Evolutionary conservation across 2,888 invertebrate species (phyloP).

Genomic region (Trissolcus brochymenae): DNA sequence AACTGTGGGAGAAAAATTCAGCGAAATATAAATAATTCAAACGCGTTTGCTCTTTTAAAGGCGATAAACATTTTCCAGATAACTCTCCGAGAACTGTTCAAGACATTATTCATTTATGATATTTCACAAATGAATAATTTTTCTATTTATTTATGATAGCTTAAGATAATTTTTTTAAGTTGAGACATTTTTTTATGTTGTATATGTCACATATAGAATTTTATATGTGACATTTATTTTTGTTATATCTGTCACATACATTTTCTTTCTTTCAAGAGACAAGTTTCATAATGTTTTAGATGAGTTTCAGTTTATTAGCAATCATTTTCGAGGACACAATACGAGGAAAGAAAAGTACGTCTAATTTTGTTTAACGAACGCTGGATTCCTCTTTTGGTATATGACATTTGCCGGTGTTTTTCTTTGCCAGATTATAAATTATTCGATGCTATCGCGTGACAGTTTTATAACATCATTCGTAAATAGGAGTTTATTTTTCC

Average conservation of each 20-base stretch:
- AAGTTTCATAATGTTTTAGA: constrained; percentile 10
- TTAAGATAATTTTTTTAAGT: no score
- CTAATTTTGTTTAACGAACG: constrained; percentile 42
- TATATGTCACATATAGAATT: no score
- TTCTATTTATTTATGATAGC: no score
- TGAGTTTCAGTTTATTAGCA: constrained; percentile 25
- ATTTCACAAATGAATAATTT: no score
- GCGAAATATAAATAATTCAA: no score
- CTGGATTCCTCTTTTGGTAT: constrained; percentile 30
- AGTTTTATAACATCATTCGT: constrained; percentile 57
- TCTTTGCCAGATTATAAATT: constrained; percentile 44
- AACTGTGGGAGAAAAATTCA: no score
- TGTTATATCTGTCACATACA: not conserved
- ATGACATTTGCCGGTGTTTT: constrained; percentile 29
- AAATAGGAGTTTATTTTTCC: constrained; percentile 51
- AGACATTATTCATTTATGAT: no score
- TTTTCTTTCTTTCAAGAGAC: not conserved
- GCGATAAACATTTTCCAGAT: no score
- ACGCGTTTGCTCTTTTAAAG: no score
- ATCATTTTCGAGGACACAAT: constrained; percentile 30
- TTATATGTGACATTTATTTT: no score
- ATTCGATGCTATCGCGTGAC: constrained; percentile 53
- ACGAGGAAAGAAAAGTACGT: constrained; percentile 20
- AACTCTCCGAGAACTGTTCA: no score
- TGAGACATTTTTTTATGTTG: no score